Conservation (phyloP, 2,797 vertebrate genomes). For the Jordanella pulchra region DNA sequence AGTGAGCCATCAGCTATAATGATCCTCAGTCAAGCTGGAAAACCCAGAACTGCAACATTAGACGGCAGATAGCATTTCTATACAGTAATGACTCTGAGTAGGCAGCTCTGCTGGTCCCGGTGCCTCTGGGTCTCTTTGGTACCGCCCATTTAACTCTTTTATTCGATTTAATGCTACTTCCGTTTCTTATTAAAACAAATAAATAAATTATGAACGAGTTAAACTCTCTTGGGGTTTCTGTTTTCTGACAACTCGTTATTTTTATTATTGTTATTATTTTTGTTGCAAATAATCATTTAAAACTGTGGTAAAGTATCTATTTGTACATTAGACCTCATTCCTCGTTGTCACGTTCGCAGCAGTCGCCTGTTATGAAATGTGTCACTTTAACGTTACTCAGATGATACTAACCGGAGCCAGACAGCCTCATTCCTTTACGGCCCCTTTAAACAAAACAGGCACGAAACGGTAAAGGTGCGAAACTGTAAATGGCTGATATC, state of each 20-base stretch:
- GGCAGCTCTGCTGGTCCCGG: too few species aligned
- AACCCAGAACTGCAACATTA: not conserved
- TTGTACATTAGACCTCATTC: not conserved
- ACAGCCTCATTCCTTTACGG: too few species aligned
- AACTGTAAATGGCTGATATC: not conserved
- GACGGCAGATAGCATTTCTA: too few species aligned
- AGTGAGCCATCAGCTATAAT: not conserved
- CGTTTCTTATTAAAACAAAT: not conserved
- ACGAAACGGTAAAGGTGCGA: not conserved
- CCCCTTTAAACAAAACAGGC: not conserved
- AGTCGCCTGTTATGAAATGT: not conserved
- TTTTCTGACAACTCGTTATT: not conserved
- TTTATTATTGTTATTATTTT: too few species aligned
- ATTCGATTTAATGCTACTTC: too few species aligned
- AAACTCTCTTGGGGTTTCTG: not conserved
- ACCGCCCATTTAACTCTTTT: too few species aligned
- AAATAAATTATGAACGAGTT: not conserved
- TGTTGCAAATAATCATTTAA: not conserved
- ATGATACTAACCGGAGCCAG: too few species aligned
- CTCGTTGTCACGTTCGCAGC: not conserved
- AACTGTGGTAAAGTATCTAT: not conserved
- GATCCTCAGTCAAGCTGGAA: not conserved
- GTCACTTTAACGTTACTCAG: not conserved
- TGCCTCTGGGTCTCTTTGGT: too few species aligned
- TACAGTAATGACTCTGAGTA: too few species aligned